A percentile compares a stretch with the other conserved stretches of the same genome.
phyloP scores from a whole-genome alignment of 1,140 invertebrate genomes.

The Wiebesia pumilae region DNA sequence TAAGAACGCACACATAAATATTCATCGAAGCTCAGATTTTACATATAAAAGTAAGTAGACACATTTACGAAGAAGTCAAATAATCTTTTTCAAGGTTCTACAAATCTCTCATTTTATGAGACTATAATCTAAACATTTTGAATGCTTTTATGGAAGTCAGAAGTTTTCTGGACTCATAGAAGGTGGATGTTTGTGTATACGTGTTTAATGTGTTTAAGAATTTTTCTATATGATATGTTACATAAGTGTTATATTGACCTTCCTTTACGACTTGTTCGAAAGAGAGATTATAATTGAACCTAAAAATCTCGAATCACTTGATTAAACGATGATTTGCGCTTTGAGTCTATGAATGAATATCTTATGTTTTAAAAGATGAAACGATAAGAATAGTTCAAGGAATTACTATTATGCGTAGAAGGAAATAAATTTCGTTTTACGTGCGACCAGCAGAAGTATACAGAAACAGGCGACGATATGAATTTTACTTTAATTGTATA shows the following conservation, averaged over 20 bases:
- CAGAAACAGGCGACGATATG: neutral
- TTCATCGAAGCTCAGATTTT: neutral
- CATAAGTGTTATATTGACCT: slow-evolving; percentile 4
- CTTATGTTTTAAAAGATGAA: neutral
- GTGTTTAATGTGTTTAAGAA: neutral
- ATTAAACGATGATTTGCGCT: neutral
- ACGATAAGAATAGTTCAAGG: neutral
- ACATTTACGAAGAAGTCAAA: neutral
- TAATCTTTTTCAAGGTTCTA: slow-evolving; percentile 9
- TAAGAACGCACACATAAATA: neutral
- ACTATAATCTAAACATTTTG: neutral
- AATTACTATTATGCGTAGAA: neutral
- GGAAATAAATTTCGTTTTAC: neutral
- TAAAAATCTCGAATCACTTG: neutral
- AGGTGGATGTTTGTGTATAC: neutral
- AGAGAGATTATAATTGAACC: neutral
- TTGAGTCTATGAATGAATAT: neutral
- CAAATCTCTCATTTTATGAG: neutral
- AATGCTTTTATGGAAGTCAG: neutral
- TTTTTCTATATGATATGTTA: neutral
- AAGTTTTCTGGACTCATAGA: neutral
- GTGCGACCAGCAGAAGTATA: neutral
- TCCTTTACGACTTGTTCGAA: neutral
- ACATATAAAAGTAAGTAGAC: neutral
- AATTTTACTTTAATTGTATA: too few relatives aligned